Evolutionary conservation across 2,888 invertebrate species (phyloP), one percentile per base, ranked within the genome.

Genomic region (Lasioglossum figueresi): DNA sequence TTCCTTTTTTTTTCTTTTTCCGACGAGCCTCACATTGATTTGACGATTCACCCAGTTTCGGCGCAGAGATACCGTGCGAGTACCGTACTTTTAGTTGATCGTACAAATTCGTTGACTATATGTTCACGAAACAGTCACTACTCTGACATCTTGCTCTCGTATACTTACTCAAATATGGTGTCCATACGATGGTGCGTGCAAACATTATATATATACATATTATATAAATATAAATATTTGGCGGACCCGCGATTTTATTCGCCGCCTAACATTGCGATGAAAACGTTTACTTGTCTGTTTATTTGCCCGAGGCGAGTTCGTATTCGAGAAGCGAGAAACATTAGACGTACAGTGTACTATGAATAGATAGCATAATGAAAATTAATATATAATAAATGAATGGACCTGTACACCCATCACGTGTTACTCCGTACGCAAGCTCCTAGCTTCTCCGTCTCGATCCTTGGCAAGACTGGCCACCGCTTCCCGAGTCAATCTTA

Each of bases 341-440:
- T 91, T 91, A 90, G 76, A 89, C 74, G 87, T 82, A 90, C 89
- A 91, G 89, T 91, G 91, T 90, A 89, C 92, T 92, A 91, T 91
- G 91, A 89, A 91, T 93, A 93, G 92, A 94, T 94, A 94, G 92
- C 92, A 92, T 94, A 93, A 93, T 93, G 90, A 93, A 93, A 93
- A 92, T 93, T 92, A 93, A 93, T 92, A 93, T 93, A 92, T 92
- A 93, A 93, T 94, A 93, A 94, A 93, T 93, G 90, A 93, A 93
- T 93, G 92, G 92, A 93, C 91, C 93, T 89, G 83, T 90, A 90
- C 77, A 85, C 76, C 31, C 37, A 19, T 10, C 70, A 70, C 68
- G 37, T 85, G 74, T 85, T 84, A 76, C 56, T 73, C 27, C 16
- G 27, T 59, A 59, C 23, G 12, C 34, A 72, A 56, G n/a, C 56